These are phyloP conservation scores for Parelbella ahira DNA, from an alignment of 2,888 invertebrate genomes.

Conservation along the genomic window DNA sequence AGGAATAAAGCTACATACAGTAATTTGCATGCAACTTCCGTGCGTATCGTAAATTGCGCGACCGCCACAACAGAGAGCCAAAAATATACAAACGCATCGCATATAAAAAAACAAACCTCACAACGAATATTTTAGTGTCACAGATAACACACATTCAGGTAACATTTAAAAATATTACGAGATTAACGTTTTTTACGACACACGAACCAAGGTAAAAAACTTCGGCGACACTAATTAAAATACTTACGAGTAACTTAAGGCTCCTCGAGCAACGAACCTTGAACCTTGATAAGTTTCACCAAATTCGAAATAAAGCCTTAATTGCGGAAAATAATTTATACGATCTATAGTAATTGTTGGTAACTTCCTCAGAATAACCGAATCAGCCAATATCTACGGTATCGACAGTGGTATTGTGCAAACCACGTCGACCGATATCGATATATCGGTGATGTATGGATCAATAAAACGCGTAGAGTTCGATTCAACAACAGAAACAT, in stretches of 20 bases:
- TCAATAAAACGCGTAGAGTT: conserved; percentile 7
- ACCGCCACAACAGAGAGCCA: conserved; percentile 9
- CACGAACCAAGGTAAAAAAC: conserved; percentile 10
- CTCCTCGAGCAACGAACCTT: conserved; percentile 14
- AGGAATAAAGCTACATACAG: conserved; percentile 13
- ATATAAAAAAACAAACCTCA: conserved; percentile 14
- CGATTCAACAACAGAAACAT: conserved; percentile 11
- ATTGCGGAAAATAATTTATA: conserved; percentile 12
- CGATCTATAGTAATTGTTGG: no score
- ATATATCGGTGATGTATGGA: conserved; percentile 16
- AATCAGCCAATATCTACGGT: no score
- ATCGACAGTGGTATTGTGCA: conserved; percentile 5
- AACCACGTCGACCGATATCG: neutral
- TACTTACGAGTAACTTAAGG: conserved; percentile 11
- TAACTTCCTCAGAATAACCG: no score
- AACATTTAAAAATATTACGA: conserved; percentile 11
- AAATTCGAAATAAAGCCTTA: neutral
- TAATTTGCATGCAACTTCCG: conserved; percentile 15
- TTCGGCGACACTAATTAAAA: conserved; percentile 19
- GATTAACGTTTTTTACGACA: conserved; percentile 18
- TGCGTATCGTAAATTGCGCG: conserved; percentile 12
- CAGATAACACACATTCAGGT: conserved; percentile 18
- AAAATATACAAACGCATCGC: conserved; percentile 12
- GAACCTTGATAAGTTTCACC: conserved; percentile 17
- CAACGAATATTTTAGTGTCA: conserved; percentile 18